phyloP scores from a whole-genome alignment of 2,888 invertebrate species.

The Parthenolecanium corni region DNA sequence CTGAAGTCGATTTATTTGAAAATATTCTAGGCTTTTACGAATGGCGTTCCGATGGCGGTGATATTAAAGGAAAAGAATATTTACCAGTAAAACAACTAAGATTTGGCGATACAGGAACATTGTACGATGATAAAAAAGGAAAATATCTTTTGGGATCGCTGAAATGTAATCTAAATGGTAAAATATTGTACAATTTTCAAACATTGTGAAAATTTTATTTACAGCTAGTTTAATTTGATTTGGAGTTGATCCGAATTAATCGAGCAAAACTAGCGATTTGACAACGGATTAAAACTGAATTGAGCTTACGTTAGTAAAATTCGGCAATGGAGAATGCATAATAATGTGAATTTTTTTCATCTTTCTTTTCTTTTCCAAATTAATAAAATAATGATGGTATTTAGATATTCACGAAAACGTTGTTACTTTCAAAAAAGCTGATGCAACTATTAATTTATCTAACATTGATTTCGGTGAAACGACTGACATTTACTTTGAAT shows the following conservation, averaged over 20 bases:
- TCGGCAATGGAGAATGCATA: too few relatives aligned
- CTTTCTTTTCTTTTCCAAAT: not conserved
- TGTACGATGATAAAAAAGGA: constrained; percentile 79
- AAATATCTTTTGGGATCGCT: constrained; percentile 78
- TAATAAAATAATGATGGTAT: constrained; percentile 32
- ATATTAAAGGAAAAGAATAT: constrained; percentile 75
- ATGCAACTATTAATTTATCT: constrained; percentile 78
- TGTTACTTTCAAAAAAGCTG: constrained; percentile 82
- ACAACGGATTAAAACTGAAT: too few relatives aligned
- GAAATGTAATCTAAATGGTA: constrained; percentile 82
- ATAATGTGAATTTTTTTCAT: not conserved
- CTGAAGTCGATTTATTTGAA: not conserved
- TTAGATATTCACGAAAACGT: constrained; percentile 78
- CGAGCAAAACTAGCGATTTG: too few relatives aligned
- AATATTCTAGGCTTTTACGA: constrained; percentile 36
- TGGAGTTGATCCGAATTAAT: not conserved
- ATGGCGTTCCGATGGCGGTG: constrained; percentile 74
- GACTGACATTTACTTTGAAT: constrained; percentile 94
- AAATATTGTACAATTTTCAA: constrained; percentile 33
- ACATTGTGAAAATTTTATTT: constrained; percentile 10
- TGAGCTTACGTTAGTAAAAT: too few relatives aligned
- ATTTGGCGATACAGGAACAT: constrained; percentile 88
- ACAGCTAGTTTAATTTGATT: not conserved
- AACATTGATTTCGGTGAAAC: constrained; percentile 85
- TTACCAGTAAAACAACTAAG: constrained; percentile 83